These are phyloP conservation scores for Sapayoa aenigma DNA, from an alignment of 2,113 vertebrate genomes.

Conservation along the genomic window DNA sequence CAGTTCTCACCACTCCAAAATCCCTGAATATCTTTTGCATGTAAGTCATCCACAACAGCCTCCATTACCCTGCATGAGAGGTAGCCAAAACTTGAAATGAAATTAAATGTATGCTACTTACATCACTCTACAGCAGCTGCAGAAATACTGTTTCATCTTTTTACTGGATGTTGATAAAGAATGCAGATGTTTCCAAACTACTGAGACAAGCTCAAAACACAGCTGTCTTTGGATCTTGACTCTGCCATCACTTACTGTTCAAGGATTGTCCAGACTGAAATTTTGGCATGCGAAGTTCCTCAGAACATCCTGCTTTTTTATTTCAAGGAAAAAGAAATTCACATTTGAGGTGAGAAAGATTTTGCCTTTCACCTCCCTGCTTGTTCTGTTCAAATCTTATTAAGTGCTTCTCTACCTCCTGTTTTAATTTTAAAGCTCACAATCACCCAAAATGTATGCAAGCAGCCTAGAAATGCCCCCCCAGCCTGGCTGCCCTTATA, in stretches of 20 bases:
- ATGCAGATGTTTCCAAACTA: slow-evolving; percentile 62
- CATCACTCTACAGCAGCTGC: slow-evolving; percentile 38
- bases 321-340: slow-evolving; percentile 18
- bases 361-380: not conserved
- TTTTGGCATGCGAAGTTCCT: slow-evolving; percentile 38
- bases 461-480: not conserved
- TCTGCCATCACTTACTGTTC: slow-evolving; percentile 49
- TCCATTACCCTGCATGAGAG: not conserved
- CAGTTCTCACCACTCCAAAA: not conserved
- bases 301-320: slow-evolving; percentile 46
- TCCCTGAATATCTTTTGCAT: not conserved
- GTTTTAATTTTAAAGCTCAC: not conserved
- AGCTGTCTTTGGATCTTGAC: slow-evolving; percentile 40
- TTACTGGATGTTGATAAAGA: slow-evolving; percentile 47
- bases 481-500: not conserved
- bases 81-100: slow-evolving; percentile 28
- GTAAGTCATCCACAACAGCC: not conserved
- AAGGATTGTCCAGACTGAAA: slow-evolving; percentile 51
- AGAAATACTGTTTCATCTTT: slow-evolving; percentile 45
- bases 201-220: slow-evolving; percentile 50
- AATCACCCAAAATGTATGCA: not conserved
- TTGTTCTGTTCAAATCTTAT: not conserved
- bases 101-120: not conserved
- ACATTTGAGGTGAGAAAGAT: slow-evolving; percentile 17
- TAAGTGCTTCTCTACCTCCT: not conserved